Conservation (phyloP, 2,888 invertebrate genomes). For the Lissonota sp. region DNA sequence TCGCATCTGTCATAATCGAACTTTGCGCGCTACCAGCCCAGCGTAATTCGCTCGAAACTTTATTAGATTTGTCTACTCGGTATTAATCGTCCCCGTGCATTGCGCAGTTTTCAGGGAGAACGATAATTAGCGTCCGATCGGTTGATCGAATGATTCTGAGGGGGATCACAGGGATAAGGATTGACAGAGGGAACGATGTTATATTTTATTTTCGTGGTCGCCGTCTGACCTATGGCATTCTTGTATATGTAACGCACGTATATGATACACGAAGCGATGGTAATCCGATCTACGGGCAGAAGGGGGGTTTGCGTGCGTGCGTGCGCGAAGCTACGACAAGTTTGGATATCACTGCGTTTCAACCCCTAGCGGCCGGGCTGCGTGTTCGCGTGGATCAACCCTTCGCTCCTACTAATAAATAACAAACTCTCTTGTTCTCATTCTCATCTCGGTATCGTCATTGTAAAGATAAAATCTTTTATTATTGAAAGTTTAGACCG, state of each 20-base stretch:
- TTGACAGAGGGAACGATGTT: conserved; percentile 20
- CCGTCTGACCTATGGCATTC: conserved; percentile 4
- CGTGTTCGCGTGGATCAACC: conserved; percentile 7
- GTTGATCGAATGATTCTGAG: too few species aligned
- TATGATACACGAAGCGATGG: conserved; percentile 36
- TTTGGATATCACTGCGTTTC: not conserved
- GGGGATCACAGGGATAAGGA: not conserved
- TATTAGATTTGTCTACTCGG: too few species aligned
- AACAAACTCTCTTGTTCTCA: conserved; percentile 31
- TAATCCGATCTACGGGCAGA: conserved; percentile 58
- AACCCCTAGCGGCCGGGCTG: conserved; percentile 28
- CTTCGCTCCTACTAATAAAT: conserved; percentile 7
- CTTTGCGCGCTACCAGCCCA: not conserved
- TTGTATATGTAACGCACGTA: not conserved
- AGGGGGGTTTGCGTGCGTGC: conserved; percentile 33
- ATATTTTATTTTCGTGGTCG: conserved; percentile 52
- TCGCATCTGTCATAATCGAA: conserved; percentile 63
- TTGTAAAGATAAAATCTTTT: conserved; percentile 56
- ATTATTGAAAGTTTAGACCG: conserved; percentile 55
- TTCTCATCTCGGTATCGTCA: conserved; percentile 43
- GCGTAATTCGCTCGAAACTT: too few species aligned
- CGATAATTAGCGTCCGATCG: too few species aligned
- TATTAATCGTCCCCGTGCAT: too few species aligned
- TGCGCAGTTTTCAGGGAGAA: too few species aligned
- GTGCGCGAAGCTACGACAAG: too few species aligned